Evolutionary conservation across 2,888 invertebrate genomes (phyloP).

Genomic region (Caenorhabditis imperialis): DNA sequence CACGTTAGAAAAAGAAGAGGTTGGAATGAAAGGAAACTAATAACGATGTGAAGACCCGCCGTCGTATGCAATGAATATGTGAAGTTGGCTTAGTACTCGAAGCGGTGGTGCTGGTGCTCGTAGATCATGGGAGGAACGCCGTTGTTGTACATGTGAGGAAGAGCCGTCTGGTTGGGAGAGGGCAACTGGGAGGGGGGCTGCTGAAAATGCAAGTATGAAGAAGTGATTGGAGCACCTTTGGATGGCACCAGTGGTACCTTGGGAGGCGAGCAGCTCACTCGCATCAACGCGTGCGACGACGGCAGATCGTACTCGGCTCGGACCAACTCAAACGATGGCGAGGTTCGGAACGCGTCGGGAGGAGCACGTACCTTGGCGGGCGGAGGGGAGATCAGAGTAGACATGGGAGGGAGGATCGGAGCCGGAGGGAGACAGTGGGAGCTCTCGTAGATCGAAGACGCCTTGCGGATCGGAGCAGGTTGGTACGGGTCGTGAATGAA

Average conservation of each 20-base stretch:
- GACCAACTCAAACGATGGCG: constrained; percentile 22
- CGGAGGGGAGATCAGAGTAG: constrained; percentile 37
- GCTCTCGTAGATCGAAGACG: constrained; percentile 43
- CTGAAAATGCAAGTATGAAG: neutral
- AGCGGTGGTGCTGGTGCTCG: constrained; percentile 21
- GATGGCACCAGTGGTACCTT: constrained; percentile 34
- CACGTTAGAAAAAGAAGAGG: constrained; percentile 1
- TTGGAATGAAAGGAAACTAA: neutral
- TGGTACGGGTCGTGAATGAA: constrained; percentile 40
- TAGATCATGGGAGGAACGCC: constrained; percentile 37
- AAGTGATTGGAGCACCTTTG: neutral
- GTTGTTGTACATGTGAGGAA: constrained; percentile 36
- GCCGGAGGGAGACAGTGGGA: constrained; percentile 7
- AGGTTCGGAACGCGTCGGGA: neutral
- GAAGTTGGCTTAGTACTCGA: constrained; percentile 11
- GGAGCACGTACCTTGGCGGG: constrained; percentile 44
- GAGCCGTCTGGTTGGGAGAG: constrained; percentile 30
- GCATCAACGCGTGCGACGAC: constrained; percentile 26
- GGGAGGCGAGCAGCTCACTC: constrained; percentile 41
- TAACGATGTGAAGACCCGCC: constrained; percentile 6
- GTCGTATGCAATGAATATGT: constrained; percentile 6
- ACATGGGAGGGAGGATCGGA: constrained; percentile 17
- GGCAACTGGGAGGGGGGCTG: constrained; percentile 42
- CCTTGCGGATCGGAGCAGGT: constrained; percentile 39
- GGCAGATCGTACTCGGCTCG: constrained; percentile 24